These are phyloP conservation scores for Philopedon plagiatum DNA, from an alignment of 2,888 invertebrate genomes.

Conservation along the genomic window DNA sequence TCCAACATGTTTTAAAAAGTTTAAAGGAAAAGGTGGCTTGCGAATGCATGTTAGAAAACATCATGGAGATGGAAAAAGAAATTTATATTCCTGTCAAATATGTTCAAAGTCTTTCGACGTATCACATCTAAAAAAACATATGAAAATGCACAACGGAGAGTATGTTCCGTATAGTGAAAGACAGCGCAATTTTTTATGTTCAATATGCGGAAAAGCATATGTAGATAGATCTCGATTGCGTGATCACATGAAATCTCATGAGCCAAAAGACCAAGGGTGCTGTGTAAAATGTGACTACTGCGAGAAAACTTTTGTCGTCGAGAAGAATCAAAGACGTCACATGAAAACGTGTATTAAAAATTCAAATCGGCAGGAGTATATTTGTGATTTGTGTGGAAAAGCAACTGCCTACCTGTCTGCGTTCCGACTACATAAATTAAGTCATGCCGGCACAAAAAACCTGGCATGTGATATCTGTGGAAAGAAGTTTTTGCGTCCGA, in stretches of 20 bases:
- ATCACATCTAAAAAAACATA: background rate
- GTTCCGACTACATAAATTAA: background rate
- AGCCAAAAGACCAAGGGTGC: no score
- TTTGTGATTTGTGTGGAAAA: slow-evolving; percentile 1
- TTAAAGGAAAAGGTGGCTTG: background rate
- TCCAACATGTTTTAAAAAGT: background rate
- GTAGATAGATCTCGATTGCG: background rate
- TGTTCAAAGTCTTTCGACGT: background rate
- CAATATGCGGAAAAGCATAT: background rate
- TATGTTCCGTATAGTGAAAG: background rate
- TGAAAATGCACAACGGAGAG: background rate
- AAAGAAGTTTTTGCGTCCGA: slow-evolving; percentile 62
- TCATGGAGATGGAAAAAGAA: background rate
- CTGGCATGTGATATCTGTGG: background rate
- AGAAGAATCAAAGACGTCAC: background rate
- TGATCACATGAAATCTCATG: background rate
- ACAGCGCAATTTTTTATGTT: background rate
- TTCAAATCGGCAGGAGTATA: background rate
- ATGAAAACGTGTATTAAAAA: background rate
- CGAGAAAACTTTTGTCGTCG: background rate
- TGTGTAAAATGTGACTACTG: background rate
- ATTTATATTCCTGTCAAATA: background rate
- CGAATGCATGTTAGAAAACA: background rate
- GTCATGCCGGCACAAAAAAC: background rate
- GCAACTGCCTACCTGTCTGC: background rate